Base-by-base conservation (phyloP, 2,797 vertebrate species). In the Fringilla coelebs region DNA sequence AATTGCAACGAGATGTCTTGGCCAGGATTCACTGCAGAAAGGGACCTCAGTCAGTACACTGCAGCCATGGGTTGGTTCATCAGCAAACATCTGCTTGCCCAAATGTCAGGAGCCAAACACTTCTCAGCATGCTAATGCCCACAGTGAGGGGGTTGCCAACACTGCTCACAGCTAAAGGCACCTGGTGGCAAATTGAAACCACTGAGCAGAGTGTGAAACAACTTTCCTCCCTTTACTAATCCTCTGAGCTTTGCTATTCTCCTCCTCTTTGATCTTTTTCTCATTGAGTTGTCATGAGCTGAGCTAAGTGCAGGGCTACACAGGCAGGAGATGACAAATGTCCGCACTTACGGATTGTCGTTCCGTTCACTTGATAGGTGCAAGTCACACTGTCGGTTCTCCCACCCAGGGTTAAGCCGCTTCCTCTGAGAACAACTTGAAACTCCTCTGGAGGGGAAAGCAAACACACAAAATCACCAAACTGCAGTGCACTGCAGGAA, bases 391-490 rank as follows among this genome's bases (percentile, higher is more conserved):
- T 96, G 36, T 98, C 97, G 0, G 62, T 97, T 79, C 75, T 98
- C 66, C 97, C 98, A 11, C 98, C 99, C 3, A 98, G n/a, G 3
- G 86, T 93, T 96, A 99, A 98, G 82, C 98, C 99, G 21, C 98
- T 99, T 88, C 99, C 99, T 92, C 96, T 96, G 67, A 99, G 97
- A 77, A 99, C 99, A 38, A 99, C 98, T 54, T 99, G 97, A 87
- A 99, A 99, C 77, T 99, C 97, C 97, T 99, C 99, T 99, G 97
- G 21, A 98, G 94, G 63, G 38, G 75, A 95, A 96, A 96, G 34
- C 7, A 67, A 96, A 85, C 89, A 38, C 18, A 26, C 7, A 6
- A 15, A 45, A 65, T 85, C 18, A 72, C 19, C 16, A 20, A 19
- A 54, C 24, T 60, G 70, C 31, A 74, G 32, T 32, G 41, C 26